Conservation (phyloP, 2,888 invertebrate genomes). For the Drosophila kuntzei region DNA sequence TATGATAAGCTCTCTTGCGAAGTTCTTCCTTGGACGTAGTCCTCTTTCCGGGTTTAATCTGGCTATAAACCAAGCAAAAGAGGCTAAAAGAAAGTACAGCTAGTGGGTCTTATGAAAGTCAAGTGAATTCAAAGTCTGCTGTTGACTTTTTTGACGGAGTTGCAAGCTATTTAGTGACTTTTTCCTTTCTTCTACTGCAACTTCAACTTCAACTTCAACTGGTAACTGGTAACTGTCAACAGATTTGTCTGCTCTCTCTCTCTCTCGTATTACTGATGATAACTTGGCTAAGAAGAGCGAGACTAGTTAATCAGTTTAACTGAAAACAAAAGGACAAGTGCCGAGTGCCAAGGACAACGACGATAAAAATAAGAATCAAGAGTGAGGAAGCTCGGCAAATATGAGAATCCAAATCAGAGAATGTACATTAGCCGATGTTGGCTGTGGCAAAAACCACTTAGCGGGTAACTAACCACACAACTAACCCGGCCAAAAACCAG, state of each 20-base stretch:
- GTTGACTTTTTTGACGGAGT: slow-evolving; percentile 23
- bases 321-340: slow-evolving; percentile 39
- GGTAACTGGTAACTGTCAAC: slow-evolving; percentile 35
- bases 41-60: slow-evolving; percentile 14
- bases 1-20: slow-evolving; percentile 4
- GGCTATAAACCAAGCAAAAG: neutral
- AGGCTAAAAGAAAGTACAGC: slow-evolving; percentile 6
- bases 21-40: neutral
- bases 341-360: slow-evolving; percentile 16
- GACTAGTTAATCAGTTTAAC: slow-evolving; percentile 69
- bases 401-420: slow-evolving; percentile 29
- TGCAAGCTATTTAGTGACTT: slow-evolving; percentile 14
- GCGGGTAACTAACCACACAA: slow-evolving; percentile 75
- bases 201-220: neutral
- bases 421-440: slow-evolving; percentile 47
- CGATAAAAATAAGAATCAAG: neutral
- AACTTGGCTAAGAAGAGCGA: slow-evolving; percentile 41
- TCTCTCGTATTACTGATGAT: neutral
- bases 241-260: slow-evolving; percentile 20
- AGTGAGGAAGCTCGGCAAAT: slow-evolving; percentile 35
- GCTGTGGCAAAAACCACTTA: slow-evolving; percentile 67
- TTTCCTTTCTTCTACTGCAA: neutral
- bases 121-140: slow-evolving; percentile 17
- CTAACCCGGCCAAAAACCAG: slow-evolving; percentile 15
- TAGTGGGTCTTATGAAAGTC: neutral